Evolutionary conservation across 2,888 invertebrate species (phyloP), one percentile per base, ranked within the genome.

Genomic region (Trichogramma evanescens): DNA sequence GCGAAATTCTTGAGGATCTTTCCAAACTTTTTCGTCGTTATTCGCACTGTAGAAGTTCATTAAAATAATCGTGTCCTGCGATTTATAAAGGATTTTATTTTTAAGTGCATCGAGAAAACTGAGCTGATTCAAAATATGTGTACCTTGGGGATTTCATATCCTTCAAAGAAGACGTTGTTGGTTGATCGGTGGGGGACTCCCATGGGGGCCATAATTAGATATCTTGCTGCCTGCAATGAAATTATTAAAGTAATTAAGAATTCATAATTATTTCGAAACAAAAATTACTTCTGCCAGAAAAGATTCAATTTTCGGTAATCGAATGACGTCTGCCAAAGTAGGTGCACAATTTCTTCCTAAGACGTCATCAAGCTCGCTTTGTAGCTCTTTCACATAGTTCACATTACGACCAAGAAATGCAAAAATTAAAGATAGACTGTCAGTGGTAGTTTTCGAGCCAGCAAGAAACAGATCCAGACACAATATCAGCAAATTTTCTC

Each of bases 391-490:
- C 67, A 86, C 84, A 45, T 87, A 80, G 1, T 83, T 78, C 0
- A 82, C 81, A 69, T 86, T 79, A 50, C 82, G 74, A 0, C 85
- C 78, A 64, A 88, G 77, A 65, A 84, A 82, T 3, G 87, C 77
- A 2, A 88, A 74, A 58, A 83, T 80, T 69, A 84, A 86, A 1
- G 82, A 81, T 7, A 86, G 76, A 0, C 86, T 84, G 69, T 86
- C 86, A 65, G 83, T 84, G 0, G 87, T 87, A 0, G 88, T 89
- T 74, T 89, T 87, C 54, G 85, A 82, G 1, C 88, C 88, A 5
- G 87, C 88, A 78, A 88, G 83, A 40, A 89, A 82, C 59, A 89
- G 75, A 69, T 89, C 88, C 68, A 86, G 71, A 68, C 87, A 86
- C 1, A 87, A 60, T 4, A 78, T 69, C 40, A 80, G 56, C 46